These are phyloP conservation scores for Remorina albescens DNA, from an alignment of 2,797 vertebrate genomes.

Conservation along the genomic window DNA sequence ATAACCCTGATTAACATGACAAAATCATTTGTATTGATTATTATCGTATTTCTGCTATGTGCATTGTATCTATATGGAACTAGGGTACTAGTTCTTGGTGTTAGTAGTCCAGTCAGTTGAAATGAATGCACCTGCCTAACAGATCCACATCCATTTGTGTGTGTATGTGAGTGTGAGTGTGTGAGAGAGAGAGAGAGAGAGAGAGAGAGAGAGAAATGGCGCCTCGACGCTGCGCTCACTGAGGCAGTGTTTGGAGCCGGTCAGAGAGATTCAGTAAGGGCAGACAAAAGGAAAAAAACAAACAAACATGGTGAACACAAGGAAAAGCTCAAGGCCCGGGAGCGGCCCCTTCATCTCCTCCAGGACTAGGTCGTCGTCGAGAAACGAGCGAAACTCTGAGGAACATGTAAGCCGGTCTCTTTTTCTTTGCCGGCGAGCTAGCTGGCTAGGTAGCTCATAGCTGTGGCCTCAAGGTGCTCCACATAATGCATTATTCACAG, in stretches of 20 bases:
- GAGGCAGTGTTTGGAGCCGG: slow-evolving; percentile 83
- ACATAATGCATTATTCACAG: slow-evolving; percentile 39
- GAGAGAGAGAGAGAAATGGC: slow-evolving; percentile 84
- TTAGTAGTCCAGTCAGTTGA: slow-evolving; percentile 38
- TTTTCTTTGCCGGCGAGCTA: slow-evolving; percentile 79
- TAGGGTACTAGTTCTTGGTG: slow-evolving; percentile 14
- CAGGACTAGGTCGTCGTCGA: slow-evolving; percentile 86
- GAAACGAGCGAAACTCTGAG: slow-evolving; percentile 80
- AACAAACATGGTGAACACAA: slow-evolving; percentile 93
- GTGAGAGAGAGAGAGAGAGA: slow-evolving; percentile 47
- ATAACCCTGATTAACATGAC: not conserved
- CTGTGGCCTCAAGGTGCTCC: slow-evolving; percentile 74
- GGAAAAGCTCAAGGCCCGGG: slow-evolving; percentile 87
- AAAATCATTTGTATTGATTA: not conserved
- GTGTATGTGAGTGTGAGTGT: slow-evolving; percentile 43
- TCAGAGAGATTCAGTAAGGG: slow-evolving; percentile 73
- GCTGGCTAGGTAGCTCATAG: slow-evolving; percentile 67
- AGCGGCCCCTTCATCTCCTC: slow-evolving; percentile 85
- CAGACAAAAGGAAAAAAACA: slow-evolving; percentile 48
- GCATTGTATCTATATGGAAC: not conserved
- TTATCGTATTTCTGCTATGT: not conserved
- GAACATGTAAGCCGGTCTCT: slow-evolving; percentile 85
- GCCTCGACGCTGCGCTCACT: slow-evolving; percentile 84
- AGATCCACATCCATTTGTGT: slow-evolving; percentile 29
- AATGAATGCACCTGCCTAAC: slow-evolving; percentile 62